phyloP scores from a whole-genome alignment of 2,113 vertebrate genomes.

The Myiagra hebetior region DNA sequence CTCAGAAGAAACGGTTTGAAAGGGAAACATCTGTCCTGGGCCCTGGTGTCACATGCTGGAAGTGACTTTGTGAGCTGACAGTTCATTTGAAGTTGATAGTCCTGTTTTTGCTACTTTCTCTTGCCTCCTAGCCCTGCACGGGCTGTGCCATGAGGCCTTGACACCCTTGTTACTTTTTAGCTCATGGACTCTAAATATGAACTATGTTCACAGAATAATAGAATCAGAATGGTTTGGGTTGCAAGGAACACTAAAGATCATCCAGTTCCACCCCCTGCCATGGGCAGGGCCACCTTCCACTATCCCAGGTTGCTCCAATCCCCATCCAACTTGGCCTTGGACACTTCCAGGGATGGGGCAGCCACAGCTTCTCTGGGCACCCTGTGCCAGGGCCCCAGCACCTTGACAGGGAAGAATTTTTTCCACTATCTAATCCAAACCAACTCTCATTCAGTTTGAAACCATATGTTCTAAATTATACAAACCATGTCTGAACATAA shows the following conservation, averaged over 20 bases:
- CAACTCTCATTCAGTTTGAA: neutral
- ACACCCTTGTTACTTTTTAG: neutral
- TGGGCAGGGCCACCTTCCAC: neutral
- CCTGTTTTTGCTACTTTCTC: neutral
- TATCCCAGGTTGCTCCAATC: fast-evolving
- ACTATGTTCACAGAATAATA: fast-evolving
- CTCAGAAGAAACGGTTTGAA: neutral
- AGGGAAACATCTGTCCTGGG: neutral
- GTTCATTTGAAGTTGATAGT: neutral
- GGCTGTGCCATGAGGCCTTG: neutral
- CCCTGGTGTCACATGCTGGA: neutral
- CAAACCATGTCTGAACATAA: neutral
- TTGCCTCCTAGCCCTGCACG: neutral
- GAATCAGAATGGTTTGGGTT: neutral
- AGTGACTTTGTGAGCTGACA: neutral
- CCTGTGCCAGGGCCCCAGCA: neutral
- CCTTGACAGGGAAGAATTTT: neutral
- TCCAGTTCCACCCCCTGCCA: fast-evolving
- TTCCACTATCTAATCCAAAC: neutral
- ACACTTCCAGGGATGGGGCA: neutral
- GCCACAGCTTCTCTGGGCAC: neutral
- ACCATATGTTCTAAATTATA: neutral
- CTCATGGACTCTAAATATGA: neutral
- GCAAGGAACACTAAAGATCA: neutral
- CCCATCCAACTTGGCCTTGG: fast-evolving